Base-by-base conservation (phyloP, 2,888 invertebrate species). In the Mythimna albipuncta region DNA sequence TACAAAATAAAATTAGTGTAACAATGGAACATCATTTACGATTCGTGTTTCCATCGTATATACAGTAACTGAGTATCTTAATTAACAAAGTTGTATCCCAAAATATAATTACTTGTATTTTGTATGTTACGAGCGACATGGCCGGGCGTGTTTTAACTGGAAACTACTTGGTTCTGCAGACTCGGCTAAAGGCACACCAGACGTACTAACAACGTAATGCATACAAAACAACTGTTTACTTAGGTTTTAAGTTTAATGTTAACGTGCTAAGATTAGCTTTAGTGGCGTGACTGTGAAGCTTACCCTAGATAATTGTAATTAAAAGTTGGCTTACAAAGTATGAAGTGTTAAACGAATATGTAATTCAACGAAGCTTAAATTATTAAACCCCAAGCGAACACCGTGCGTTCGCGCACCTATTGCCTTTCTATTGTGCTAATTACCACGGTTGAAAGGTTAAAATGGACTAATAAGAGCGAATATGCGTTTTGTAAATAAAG, bases 191-290 rank as follows among this genome's bases (percentile, higher is more conserved):
- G 54, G 68, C 67, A 74, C 79, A 74, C 67, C 69, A 83, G 63
- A 77, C 66, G 77, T 59, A 83, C 75, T 80, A 85, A 83, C 84
- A 70, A 83, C 72, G 85, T 35, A 85, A 83, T 83, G 85, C 83
- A 85, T 84, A 85, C 75, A 83, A 80, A 84, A 77, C 72, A 73
- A 83, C 65, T 83, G 71, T 59, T 84, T 83, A 83, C 64, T 54
- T 47, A 44, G 65, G 67, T 77, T 79, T 79, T 79, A 58, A 64
- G 69, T 72, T 55, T 73, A 76, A 71, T 75, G 63, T 61, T 63
- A 47, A 73, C 67, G 35, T 64, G 64, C 55, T 63, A 54, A 73
- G 62, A 70, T 70, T 74, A 44, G 16, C 6, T 55, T 72, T 62
- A 57, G 19, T 55, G 32, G 44, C 59, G 41, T 68, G 35, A 58